These are phyloP conservation scores for Tethea ocularis DNA, from an alignment of 2,888 invertebrate genomes.

Conservation along the genomic window DNA sequence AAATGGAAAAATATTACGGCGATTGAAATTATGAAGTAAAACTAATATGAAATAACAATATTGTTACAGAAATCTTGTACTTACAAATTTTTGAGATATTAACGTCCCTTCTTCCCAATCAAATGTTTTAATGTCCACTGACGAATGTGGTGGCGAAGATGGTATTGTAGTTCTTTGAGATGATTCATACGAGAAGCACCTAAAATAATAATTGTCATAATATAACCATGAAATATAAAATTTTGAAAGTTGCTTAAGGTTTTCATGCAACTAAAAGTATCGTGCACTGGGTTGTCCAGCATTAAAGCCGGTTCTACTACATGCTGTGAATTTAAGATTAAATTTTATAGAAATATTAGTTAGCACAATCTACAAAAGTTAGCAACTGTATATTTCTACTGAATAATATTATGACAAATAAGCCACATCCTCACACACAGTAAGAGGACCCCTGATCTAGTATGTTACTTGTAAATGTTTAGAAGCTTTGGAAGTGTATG, in stretches of 20 bases:
- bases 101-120: slow-evolving; percentile 79
- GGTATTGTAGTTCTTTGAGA: slow-evolving; percentile 84
- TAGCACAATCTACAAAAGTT: neutral
- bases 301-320: neutral
- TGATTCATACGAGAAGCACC: slow-evolving; percentile 90
- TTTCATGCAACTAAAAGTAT: slow-evolving; percentile 5
- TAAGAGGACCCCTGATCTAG: neutral
- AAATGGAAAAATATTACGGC: neutral
- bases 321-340: neutral
- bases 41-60: too few species aligned
- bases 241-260: neutral
- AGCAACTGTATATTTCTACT: neutral
- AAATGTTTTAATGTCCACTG: slow-evolving; percentile 73
- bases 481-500: neutral
- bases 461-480: neutral
- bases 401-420: neutral
- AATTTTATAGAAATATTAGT: neutral
- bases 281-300: slow-evolving; percentile 1
- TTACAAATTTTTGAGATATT: slow-evolving; percentile 72
- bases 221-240: neutral
- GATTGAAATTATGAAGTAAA: neutral
- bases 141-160: slow-evolving; percentile 72
- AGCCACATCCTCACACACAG: neutral
- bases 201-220: slow-evolving; percentile 47
- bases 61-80: slow-evolving; percentile 25